Conservation (phyloP, 1,140 invertebrate species). For the Sminthurinus signatus region DNA sequence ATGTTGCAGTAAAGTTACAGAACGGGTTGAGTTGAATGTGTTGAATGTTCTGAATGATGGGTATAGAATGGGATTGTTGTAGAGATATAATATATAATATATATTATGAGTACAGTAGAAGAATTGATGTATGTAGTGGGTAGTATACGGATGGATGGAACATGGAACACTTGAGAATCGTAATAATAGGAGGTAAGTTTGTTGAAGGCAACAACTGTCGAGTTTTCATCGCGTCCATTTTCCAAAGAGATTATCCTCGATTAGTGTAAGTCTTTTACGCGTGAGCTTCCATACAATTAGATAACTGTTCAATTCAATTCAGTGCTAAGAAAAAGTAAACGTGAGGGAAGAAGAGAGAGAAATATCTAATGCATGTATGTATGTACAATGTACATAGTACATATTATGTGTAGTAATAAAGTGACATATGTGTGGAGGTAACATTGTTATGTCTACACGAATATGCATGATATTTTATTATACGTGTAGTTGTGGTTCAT, state of each 20-base stretch:
- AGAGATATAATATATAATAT: background rate
- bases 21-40: no score
- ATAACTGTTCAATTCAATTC: slow-evolving; percentile 15
- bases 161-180: background rate
- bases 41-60: slow-evolving; percentile 3
- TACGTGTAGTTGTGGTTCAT: no score
- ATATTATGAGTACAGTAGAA: background rate
- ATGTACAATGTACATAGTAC: no score
- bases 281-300: slow-evolving; percentile 29
- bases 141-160: background rate
- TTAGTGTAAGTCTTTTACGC: slow-evolving; percentile 26
- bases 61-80: background rate
- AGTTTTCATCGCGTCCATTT: slow-evolving; percentile 24
- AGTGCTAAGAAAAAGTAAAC: background rate
- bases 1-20: no score
- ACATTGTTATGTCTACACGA: no score
- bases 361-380: no score
- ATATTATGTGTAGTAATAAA: no score
- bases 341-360: no score
- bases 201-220: slow-evolving; percentile 27
- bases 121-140: slow-evolving; percentile 1
- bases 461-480: no score
- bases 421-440: no score
- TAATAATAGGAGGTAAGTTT: slow-evolving; percentile 6
- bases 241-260: slow-evolving; percentile 27